phyloP scores from a whole-genome alignment of 2,797 vertebrate genomes.

The Spondyliosoma cantharus region DNA sequence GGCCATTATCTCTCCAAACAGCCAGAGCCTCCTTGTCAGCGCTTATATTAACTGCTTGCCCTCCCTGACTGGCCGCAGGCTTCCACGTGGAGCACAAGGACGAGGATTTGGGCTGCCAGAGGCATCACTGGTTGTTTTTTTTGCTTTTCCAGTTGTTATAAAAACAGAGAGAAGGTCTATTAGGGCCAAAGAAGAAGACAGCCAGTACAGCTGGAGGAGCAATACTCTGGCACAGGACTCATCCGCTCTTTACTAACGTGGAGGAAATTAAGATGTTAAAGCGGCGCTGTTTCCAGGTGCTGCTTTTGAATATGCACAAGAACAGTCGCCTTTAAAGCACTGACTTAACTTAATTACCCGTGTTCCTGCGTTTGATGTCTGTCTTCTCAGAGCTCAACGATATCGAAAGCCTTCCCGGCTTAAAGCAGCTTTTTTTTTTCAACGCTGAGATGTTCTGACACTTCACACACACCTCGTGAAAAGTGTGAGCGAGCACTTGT shows the following conservation, averaged over 20 bases:
- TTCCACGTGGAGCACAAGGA: conserved; percentile 44
- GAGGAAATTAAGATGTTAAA: conserved; percentile 17
- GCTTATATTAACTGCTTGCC: conserved; percentile 58
- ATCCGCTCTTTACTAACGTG: not conserved
- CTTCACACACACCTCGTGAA: conserved; percentile 37
- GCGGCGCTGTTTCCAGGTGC: conserved; percentile 24
- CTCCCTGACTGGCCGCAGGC: conserved; percentile 40
- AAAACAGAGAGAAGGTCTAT: conserved; percentile 24
- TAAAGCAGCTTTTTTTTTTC: conserved; percentile 43
- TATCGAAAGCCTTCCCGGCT: conserved; percentile 35
- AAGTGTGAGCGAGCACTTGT: conserved; percentile 55
- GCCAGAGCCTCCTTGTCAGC: conserved; percentile 61
- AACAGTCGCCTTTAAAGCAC: conserved; percentile 26
- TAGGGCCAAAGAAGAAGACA: conserved; percentile 24
- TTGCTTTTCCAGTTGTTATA: conserved; percentile 28
- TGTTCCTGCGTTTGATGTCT: conserved; percentile 50
- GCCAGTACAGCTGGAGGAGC: conserved; percentile 14
- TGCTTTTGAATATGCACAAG: conserved; percentile 36
- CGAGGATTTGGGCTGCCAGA: conserved; percentile 38
- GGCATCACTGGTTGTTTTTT: conserved; percentile 25
- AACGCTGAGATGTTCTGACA: conserved; percentile 58
- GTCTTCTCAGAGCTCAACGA: conserved; percentile 48
- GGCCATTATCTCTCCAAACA: conserved; percentile 71
- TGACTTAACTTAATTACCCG: conserved; percentile 51
- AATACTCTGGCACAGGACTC: conserved; percentile 9